These are phyloP conservation scores for Toxostoma redivivum DNA, from an alignment of 2,113 vertebrate genomes.

Conservation along the genomic window DNA sequence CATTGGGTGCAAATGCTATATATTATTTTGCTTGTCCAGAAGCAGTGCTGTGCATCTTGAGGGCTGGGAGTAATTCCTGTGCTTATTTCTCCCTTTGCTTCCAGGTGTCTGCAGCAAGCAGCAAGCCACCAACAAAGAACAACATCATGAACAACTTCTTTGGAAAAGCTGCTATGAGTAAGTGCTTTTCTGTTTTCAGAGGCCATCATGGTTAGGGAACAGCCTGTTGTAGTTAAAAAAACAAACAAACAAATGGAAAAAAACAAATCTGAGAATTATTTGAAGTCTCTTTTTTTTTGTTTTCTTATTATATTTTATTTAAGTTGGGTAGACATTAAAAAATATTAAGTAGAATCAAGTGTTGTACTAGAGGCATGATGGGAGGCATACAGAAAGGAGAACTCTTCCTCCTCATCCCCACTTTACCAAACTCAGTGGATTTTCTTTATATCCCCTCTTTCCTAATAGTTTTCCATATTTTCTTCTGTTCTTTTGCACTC, in stretches of 20 bases:
- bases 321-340: background rate
- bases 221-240: background rate
- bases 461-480: background rate
- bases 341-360: background rate
- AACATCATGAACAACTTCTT: conserved; percentile 86
- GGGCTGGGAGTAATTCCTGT: background rate
- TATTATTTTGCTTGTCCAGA: background rate
- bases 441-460: background rate
- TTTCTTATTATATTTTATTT: background rate
- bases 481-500: background rate
- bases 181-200: conserved; percentile 59
- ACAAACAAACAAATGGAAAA: background rate
- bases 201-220: background rate
- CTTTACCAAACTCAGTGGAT: background rate
- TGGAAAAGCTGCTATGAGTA: conserved; percentile 85
- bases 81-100: conserved; percentile 49
- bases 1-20: accelerated
- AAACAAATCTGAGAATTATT: background rate
- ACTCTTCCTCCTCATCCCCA: background rate
- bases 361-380: background rate
- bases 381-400: background rate
- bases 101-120: conserved; percentile 76
- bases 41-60: background rate
- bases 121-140: conserved; percentile 75
- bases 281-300: background rate